Conservation (phyloP, 2,797 vertebrate genomes). For the Neolamprologus multifasciatus region DNA sequence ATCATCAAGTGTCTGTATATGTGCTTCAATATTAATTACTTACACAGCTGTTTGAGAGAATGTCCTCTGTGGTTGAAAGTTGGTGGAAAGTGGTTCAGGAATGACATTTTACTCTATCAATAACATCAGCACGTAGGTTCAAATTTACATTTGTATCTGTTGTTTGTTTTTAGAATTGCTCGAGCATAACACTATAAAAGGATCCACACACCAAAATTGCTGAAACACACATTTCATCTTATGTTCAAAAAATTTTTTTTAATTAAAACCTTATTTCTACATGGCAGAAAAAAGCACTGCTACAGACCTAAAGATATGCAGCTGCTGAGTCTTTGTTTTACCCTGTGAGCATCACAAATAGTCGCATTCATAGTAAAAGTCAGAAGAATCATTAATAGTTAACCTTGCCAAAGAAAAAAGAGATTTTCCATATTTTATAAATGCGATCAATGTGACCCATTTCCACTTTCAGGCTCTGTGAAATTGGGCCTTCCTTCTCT, state of each 20-base stretch:
- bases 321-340: background rate
- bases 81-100: background rate
- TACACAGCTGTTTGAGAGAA: slow-evolving; percentile 52
- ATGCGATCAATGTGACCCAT: background rate
- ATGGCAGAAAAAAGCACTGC: background rate
- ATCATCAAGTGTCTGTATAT: slow-evolving; percentile 51
- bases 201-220: background rate
- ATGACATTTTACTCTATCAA: background rate
- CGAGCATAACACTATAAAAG: background rate
- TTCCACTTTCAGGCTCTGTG: background rate
- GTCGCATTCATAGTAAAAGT: background rate
- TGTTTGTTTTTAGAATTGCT: background rate
- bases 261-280: background rate
- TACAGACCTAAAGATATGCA: background rate
- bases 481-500: background rate
- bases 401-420: background rate
- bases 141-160: background rate
- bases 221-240: background rate
- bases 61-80: background rate
- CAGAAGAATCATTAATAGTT: background rate
- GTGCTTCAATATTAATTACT: slow-evolving; percentile 54
- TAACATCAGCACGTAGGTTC: background rate
- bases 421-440: background rate
- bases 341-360: background rate
- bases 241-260: background rate